phyloP scores from a whole-genome alignment of 1,140 invertebrate genomes.

The Temnothorax longispinosus region DNA sequence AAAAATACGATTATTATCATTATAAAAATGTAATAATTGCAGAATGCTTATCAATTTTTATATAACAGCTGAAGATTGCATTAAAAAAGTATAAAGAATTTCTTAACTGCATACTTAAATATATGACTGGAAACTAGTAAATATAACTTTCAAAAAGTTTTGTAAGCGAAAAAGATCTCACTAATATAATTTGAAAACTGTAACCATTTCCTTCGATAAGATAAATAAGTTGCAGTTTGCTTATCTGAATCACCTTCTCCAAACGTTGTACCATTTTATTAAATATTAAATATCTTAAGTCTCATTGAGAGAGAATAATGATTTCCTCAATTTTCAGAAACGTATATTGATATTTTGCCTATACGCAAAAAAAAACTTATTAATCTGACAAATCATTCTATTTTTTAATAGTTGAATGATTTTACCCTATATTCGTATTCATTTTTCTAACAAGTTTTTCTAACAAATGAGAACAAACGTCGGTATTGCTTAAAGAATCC shows the following conservation, averaged over 20 bases:
- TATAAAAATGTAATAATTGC: conserved; percentile 1
- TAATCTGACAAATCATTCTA: background rate
- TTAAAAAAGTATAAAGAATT: background rate
- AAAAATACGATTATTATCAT: background rate
- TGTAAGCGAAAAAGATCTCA: background rate
- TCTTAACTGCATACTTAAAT: background rate
- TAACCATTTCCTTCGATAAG: background rate
- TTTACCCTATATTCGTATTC: background rate
- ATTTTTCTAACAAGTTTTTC: background rate
- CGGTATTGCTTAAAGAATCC: background rate
- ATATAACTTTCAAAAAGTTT: background rate
- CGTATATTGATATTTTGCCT: background rate
- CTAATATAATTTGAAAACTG: background rate
- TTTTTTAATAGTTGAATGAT: background rate
- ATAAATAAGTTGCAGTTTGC: background rate
- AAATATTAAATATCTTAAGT: background rate
- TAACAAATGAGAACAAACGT: background rate
- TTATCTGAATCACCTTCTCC: background rate
- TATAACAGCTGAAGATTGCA: background rate
- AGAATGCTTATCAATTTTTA: background rate
- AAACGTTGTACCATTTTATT: background rate
- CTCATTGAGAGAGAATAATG: background rate
- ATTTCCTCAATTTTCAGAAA: background rate
- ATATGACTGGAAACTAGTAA: background rate
- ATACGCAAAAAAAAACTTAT: background rate